A percentile compares a stretch with the other conserved stretches of the same genome.
Evolutionary conservation across 2,888 invertebrate genomes (phyloP).

Genomic region (Drosophila fungiperda): DNA sequence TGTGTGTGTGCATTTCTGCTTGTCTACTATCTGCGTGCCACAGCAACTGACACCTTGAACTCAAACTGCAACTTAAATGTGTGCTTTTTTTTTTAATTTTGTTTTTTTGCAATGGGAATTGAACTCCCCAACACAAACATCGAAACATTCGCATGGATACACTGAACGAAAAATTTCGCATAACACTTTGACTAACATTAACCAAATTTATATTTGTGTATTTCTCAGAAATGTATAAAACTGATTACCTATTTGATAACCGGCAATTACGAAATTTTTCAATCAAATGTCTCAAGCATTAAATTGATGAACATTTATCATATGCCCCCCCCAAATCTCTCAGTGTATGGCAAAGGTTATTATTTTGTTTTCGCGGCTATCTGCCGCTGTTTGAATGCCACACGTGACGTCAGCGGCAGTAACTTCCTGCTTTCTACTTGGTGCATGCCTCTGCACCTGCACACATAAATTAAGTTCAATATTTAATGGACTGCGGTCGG

Average conservation of each 20-base stretch:
- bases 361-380: constrained; percentile 14
- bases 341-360: constrained; percentile 6
- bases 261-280: background rate
- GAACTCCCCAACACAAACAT: background rate
- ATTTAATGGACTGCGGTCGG: constrained; percentile 27
- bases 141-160: background rate
- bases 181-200: background rate
- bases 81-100: background rate
- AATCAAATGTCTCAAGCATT: background rate
- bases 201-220: background rate
- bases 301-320: background rate
- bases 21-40: constrained; percentile 10
- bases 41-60: constrained; percentile 11
- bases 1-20: background rate
- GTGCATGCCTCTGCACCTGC: background rate
- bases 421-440: constrained; percentile 4
- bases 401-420: constrained; percentile 38
- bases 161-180: background rate
- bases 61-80: constrained; percentile 7
- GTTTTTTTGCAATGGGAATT: background rate
- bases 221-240: background rate
- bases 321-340: background rate
- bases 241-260: background rate
- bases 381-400: constrained; percentile 39
- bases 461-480: constrained; percentile 19